Base-by-base conservation (phyloP, 1,140 invertebrate genomes). In the Zaprionus ghesquierei region DNA sequence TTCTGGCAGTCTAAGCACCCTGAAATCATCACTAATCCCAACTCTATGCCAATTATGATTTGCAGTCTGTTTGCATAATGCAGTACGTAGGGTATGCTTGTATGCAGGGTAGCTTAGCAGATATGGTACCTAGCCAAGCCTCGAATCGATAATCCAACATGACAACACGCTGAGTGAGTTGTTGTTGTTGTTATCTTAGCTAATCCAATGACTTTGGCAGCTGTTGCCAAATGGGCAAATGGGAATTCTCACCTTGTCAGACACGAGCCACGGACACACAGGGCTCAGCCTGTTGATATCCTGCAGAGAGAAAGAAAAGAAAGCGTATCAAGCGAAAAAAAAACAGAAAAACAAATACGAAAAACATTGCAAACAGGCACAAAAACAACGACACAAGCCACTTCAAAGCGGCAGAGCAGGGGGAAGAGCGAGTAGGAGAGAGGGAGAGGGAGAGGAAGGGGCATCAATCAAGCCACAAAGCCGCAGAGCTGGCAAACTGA, bases 391-490 rank as follows among this genome's bases (percentile, higher is more conserved):
- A 5, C 1, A 6, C 41, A 27, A 53, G 51, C 35, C 29, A 53
- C 60, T 62, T 53, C 20, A 62, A 51, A 50, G 18, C 58, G 41
- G 33, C 5, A 53, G 44, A n/a, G 62, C 51, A 56, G 49, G 12
- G 29, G 31, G 4, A 33, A n/a, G 31, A 33, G 10, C 20, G 55
- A 33, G 22, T 15, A 23, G 23, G 12, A 35, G 29, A 46, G 10
- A 5, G 27, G 44, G 2, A 20, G 15, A 22, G 35, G 9, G 41
- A 46, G 18, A 59, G 55, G 10, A 12, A 25, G 38, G 29, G 25
- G 3, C 74, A 76, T 76, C 69, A 73, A 73, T 73, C 69, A 68
- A 71, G 44, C 41, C 44, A 61, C 60, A 75, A 75, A 75, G 38
- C 72, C 66, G 49, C 72, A 62, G 31, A 23, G 13, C 60, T 35